Evolutionary conservation across 1,140 invertebrate genomes (phyloP), one percentile per base, ranked within the genome.

Genomic region (Coptotermes formosanus): DNA sequence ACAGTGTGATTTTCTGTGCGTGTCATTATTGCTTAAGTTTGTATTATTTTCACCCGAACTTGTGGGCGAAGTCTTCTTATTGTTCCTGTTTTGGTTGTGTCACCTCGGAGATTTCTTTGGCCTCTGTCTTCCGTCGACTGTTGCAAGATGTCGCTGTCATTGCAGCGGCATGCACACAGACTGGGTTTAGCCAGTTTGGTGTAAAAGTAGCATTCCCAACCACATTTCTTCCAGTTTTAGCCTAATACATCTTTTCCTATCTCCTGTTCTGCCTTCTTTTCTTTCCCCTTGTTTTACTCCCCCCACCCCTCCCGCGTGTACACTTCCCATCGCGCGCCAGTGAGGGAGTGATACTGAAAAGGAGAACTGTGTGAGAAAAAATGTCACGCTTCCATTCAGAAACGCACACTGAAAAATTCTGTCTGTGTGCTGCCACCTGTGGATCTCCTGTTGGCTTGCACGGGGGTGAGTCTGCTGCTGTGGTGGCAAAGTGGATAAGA

Each of bases 381-480:
- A 83, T 43, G 82, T 83, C 32, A 83, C 82, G 82, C 82, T 83
- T 83, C 38, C 48, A 83, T 83, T 83, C 82, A 83, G 82, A 43
- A 52, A 83, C 25, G 23, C 82, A 8, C 82, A 43, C 82, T 83
- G 82, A 83, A 83, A 83, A 83, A 83, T 83, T 83, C 82, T 83
- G 43, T 83, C 82, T 45, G 82, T 45, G 82, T 83, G 32, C 43
- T 44, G n/a, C 82, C 82, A 83, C 82, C 82, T 83, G 82, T 83
- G 48, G 82, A 83, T 44, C 82, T 44, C 25, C 43, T 9, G 11
- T 55, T 55, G 52, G 3, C 12, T 55, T 55, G 14, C 16, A 55
- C 6, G 64, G 64, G 64, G 25, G 9, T 6, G 23, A n/a, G 6
- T n/a, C n/a, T 25, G n/a, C 48, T 2, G n/a, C 16, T 25, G 23